Conservation (phyloP, 2,113 vertebrate species). For the Phylloscopus trochilus region DNA sequence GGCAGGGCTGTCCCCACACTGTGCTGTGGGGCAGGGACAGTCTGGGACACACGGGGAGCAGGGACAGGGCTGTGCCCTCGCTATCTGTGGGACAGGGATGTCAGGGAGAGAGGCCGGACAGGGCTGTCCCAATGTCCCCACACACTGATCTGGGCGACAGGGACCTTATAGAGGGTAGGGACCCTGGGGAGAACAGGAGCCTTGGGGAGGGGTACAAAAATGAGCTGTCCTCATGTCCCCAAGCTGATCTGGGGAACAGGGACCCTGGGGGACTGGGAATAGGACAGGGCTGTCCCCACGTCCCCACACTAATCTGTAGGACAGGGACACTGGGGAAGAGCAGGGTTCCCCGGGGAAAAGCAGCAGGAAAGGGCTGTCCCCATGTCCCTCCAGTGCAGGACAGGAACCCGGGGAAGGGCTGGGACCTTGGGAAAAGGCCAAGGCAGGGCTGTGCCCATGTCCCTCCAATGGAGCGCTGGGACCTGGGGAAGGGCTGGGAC, state of each 20-base stretch:
- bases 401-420: background rate
- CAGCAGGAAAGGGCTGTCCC: background rate
- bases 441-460: background rate
- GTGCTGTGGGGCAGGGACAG: background rate
- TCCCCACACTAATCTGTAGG: background rate
- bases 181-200: background rate
- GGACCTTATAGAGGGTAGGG: background rate
- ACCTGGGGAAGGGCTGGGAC: background rate
- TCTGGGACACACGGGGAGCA: background rate
- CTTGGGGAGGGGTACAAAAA: background rate
- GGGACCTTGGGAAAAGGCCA: background rate
- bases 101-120: background rate
- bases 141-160: background rate
- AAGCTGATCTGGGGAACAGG: background rate
- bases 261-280: no score
- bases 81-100: background rate
- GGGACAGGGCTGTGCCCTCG: background rate
- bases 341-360: background rate
- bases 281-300: background rate
- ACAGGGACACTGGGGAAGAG: background rate
- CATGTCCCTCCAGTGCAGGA: background rate
- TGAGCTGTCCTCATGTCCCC: background rate
- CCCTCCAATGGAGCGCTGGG: background rate
- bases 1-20: background rate
- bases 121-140: background rate